Evolutionary conservation across 2,113 vertebrate species (phyloP), one percentile per base, ranked within the genome.

Genomic region (Pagrus major): DNA sequence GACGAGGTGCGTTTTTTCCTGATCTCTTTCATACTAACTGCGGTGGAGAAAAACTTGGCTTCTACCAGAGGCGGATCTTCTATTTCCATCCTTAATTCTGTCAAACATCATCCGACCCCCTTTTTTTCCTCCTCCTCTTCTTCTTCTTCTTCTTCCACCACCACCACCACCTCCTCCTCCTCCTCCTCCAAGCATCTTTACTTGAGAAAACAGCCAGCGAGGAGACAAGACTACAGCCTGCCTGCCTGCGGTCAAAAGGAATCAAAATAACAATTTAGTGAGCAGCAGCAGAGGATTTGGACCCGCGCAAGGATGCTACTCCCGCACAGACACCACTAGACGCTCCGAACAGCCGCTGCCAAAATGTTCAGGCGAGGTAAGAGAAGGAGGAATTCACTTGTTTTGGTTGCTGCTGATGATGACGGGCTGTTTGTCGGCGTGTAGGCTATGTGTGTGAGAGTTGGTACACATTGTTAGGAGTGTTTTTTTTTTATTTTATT

Each of bases 291-390:
- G 39, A 46, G 72, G 64, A 72, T 47, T n/a, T 37, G 78, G 82
- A 85, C 75, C 39, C 60, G 9, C 49, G 66, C 85, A 23, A 88
- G 90, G 88, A 94, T 94, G 93, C 81, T 86, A 85, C 86, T 87
- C 72, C 87, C 80, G 83, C 86, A 78, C 83, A 72, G 84, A 88
- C 85, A 72, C 80, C 47, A 71, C 71, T 89, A 88, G 80, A 91
- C 83, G 88, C 69, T 86, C 80, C 89, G 52, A 78, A 84, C 86
- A 90, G 70, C 88, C 76, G 88, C 88, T 80, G 84, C 73, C 90
- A 94, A 91, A 0, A 94, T 94, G 94, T 94, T 94, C 29, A 81
- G 81, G 77, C 87, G 91, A 92, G 94, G 94, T 94, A 92, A 89
- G 91, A 69, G 3, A 10, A 31, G 10, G 14, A 63, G 10, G 15